Percentiles rank a stretch among this genome's conserved stretches.
Conservation (phyloP, 1,140 invertebrate species). For the Cotesia vestalis region DNA sequence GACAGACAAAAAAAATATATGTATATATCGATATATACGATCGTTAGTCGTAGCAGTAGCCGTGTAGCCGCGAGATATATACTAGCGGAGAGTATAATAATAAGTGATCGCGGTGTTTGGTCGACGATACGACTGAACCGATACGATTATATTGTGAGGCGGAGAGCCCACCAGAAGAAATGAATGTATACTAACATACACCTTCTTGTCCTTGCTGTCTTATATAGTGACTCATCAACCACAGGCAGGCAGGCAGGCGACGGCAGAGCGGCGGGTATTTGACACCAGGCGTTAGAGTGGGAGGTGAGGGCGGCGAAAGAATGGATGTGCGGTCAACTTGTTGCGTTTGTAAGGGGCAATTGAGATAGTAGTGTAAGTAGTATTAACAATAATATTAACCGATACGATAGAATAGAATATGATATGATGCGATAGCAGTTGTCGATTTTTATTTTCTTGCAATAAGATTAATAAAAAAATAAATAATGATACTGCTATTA, state of each 20-base stretch:
- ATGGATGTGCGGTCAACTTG: slow-evolving; percentile 30
- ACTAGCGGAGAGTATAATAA: background rate
- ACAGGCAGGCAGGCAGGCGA: slow-evolving; percentile 30
- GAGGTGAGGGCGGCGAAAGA: slow-evolving; percentile 31
- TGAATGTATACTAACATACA: slow-evolving; percentile 64
- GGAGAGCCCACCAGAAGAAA: slow-evolving; percentile 61
- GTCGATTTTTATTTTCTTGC: too few species aligned
- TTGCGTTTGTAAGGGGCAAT: slow-evolving; percentile 8
- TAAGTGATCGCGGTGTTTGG: slow-evolving; percentile 24
- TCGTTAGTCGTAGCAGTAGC: too few species aligned
- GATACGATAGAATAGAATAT: too few species aligned
- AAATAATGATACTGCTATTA: too few species aligned
- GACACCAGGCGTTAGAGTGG: slow-evolving; percentile 34
- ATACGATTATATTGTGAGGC: slow-evolving; percentile 28
- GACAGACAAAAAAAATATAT: too few species aligned
- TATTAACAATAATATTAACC: too few species aligned
- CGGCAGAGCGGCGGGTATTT: slow-evolving; percentile 32
- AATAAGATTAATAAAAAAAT: too few species aligned
- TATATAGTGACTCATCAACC: slow-evolving; percentile 65
- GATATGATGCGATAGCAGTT: too few species aligned
- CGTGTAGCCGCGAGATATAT: too few species aligned
- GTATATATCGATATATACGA: background rate
- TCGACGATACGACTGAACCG: slow-evolving; percentile 45
- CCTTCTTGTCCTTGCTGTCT: slow-evolving; percentile 65
- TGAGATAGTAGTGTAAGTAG: background rate